phyloP scores from a whole-genome alignment of 2,113 vertebrate species.

The Sylvietta virens region DNA sequence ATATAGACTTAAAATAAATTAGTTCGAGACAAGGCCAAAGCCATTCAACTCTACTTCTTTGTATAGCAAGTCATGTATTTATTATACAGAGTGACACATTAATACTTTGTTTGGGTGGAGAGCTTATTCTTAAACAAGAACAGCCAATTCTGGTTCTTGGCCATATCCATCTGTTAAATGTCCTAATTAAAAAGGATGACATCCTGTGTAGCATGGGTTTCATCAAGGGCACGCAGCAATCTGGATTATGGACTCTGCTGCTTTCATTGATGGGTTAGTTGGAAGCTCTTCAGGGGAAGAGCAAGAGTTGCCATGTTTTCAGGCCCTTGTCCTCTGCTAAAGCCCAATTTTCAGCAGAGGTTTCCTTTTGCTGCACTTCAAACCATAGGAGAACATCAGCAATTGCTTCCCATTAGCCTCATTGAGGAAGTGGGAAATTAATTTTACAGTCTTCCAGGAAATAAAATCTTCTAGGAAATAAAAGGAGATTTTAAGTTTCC shows the following conservation, averaged over 20 bases:
- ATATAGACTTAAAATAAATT: conserved; percentile 67
- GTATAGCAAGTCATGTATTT: conserved; percentile 37
- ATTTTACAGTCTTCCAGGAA: not conserved
- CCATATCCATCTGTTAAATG: not conserved
- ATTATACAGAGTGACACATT: conserved; percentile 48
- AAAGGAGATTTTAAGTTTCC: not conserved
- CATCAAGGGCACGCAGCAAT: not conserved
- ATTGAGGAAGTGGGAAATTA: not conserved
- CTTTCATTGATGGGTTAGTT: not conserved
- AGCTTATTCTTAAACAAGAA: conserved; percentile 34
- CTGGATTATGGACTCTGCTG: not conserved
- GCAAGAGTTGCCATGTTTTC: not conserved
- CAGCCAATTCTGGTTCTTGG: conserved; percentile 19
- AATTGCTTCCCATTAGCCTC: not conserved
- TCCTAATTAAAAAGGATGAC: not conserved
- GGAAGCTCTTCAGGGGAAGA: not conserved
- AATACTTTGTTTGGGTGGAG: conserved; percentile 53
- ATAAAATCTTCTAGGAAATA: not conserved
- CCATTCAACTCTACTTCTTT: conserved; percentile 38
- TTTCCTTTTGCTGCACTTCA: not conserved
- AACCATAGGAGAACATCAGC: not conserved
- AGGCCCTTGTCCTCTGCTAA: not conserved
- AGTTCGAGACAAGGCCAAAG: conserved; percentile 41
- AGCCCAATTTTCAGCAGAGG: not conserved
- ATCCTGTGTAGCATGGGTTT: not conserved